Percentiles rank a stretch among this genome's conserved stretches.
phyloP scores from a whole-genome alignment of 2,888 invertebrate species.

The Papilio demoleus region DNA sequence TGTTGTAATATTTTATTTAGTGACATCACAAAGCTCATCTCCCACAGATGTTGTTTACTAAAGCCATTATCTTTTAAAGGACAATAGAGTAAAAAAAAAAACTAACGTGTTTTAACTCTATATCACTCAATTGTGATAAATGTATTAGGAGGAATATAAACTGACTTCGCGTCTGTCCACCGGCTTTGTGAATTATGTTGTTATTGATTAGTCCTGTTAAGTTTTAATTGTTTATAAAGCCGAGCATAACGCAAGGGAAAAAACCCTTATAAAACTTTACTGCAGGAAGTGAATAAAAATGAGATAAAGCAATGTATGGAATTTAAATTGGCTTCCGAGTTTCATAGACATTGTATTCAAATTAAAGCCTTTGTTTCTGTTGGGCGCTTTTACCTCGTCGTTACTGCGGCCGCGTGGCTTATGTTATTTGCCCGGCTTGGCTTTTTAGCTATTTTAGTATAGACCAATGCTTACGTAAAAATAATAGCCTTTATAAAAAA shows the following conservation, averaged over 20 bases:
- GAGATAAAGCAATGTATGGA: conserved; percentile 15
- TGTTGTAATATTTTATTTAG: conserved; percentile 25
- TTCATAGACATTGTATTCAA: conserved; percentile 38
- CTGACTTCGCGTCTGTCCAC: too few species aligned
- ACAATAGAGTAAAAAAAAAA: background rate
- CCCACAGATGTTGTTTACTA: conserved; percentile 13
- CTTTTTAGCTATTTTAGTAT: conserved; percentile 11
- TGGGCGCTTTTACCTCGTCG: conserved; percentile 30
- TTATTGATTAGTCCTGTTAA: too few species aligned
- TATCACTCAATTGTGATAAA: background rate
- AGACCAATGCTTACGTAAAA: background rate
- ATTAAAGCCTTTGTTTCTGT: conserved; percentile 35
- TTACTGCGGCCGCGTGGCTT: background rate
- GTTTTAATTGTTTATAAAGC: conserved; percentile 2
- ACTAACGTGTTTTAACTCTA: background rate
- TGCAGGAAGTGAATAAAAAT: conserved; percentile 9
- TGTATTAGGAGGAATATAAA: too few species aligned
- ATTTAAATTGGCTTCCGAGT: conserved; percentile 30
- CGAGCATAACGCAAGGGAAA: conserved; percentile 14
- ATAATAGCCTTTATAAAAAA: conserved; percentile 1
- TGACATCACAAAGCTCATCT: conserved; percentile 14
- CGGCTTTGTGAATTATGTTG: background rate
- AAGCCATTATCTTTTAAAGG: background rate
- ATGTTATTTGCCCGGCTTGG: background rate
- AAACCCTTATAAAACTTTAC: conserved; percentile 13